These are phyloP conservation scores for Dolichoris vasculosae DNA, from an alignment of 1,140 invertebrate genomes.

Conservation along the genomic window DNA sequence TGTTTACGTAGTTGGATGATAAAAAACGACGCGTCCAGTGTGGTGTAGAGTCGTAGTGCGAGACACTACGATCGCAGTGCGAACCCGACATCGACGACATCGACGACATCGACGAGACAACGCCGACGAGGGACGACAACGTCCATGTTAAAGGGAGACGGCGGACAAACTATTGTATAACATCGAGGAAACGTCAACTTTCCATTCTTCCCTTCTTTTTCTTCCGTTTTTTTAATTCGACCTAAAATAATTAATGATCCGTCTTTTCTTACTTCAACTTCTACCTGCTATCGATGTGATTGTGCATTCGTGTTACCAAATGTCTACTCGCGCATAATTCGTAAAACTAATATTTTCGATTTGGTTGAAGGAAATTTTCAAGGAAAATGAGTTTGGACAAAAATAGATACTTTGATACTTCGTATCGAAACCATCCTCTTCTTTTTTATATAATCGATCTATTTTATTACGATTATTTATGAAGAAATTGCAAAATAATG, in stretches of 20 bases:
- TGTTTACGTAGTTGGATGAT: slow-evolving; percentile 48
- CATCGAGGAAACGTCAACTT: neutral
- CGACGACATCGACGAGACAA: neutral
- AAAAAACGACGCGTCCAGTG: neutral
- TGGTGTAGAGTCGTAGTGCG: neutral
- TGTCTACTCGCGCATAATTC: neutral
- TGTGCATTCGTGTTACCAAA: too few relatives aligned
- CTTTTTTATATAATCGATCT: neutral
- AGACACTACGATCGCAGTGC: too few relatives aligned
- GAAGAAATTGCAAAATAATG: too few relatives aligned
- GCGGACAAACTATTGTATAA: neutral
- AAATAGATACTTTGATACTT: neutral
- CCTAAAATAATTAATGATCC: neutral
- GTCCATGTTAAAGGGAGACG: neutral
- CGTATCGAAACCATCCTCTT: neutral
- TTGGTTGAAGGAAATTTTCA: neutral
- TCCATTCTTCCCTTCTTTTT: neutral
- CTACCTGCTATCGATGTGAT: neutral
- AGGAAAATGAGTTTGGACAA: neutral
- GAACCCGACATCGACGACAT: neutral
- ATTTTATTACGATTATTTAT: too few relatives aligned
- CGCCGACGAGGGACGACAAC: neutral
- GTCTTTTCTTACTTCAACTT: neutral
- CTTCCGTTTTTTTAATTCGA: neutral
- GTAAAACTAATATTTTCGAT: neutral